Percentiles rank a stretch among this genome's conserved stretches.
Conservation (phyloP, 2,888 invertebrate species). For the Dryobotodes eremita region DNA sequence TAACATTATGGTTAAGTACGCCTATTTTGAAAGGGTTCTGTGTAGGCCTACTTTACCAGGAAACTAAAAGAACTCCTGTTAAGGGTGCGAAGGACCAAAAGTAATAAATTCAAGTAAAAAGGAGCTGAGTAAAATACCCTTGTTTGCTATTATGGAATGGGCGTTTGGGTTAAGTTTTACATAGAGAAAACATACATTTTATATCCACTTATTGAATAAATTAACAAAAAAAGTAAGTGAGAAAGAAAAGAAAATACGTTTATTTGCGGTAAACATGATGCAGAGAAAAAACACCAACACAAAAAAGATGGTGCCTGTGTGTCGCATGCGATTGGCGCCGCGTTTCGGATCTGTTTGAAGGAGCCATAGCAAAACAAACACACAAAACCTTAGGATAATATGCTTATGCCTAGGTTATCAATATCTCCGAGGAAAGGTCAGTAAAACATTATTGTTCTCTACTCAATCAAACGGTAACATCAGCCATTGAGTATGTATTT, state of each 20-base stretch:
- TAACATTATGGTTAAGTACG: not conserved
- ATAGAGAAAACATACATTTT: not conserved
- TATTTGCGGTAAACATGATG: no score
- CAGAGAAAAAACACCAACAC: no score
- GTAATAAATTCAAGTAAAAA: conserved; percentile 15
- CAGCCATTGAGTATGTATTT: conserved; percentile 1
- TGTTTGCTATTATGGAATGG: not conserved
- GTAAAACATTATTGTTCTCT: not conserved
- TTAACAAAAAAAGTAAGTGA: not conserved
- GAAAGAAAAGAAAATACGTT: no score
- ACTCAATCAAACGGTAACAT: not conserved
- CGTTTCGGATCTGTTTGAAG: no score
- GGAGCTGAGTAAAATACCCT: not conserved
- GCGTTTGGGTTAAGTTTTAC: not conserved
- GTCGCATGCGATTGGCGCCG: no score
- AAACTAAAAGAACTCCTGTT: not conserved
- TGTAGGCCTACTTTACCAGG: not conserved
- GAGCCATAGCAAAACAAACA: no score
- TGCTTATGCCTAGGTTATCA: not conserved
- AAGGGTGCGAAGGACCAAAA: not conserved
- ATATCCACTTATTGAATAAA: not conserved
- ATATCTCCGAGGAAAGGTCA: conserved; percentile 2
- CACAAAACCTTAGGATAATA: not conserved
- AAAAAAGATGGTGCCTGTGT: no score
- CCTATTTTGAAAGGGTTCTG: not conserved